These are phyloP conservation scores for Pasiphila rectangulata DNA, from an alignment of 2,888 invertebrate species.

Conservation along the genomic window DNA sequence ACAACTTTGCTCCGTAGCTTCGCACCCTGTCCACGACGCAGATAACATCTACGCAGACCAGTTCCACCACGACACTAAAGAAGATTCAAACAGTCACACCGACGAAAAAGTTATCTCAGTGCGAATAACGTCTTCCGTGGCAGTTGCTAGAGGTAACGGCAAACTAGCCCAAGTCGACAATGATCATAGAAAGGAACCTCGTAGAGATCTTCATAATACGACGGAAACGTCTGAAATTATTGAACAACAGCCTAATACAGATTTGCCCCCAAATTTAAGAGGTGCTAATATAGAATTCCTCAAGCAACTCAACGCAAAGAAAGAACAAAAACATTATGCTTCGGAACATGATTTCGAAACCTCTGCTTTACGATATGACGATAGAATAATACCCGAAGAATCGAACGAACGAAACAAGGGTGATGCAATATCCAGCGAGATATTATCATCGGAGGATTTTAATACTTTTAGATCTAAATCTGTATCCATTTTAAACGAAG, in stretches of 20 bases:
- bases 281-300: slow-evolving; percentile 77
- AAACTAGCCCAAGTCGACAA: slow-evolving; percentile 38
- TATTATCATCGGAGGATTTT: slow-evolving; percentile 23
- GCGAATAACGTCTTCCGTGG: slow-evolving; percentile 82
- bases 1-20: slow-evolving; percentile 51
- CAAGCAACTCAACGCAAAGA: slow-evolving; percentile 69
- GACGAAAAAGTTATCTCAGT: slow-evolving; percentile 77
- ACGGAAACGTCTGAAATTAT: slow-evolving; percentile 35
- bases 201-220: slow-evolving; percentile 9
- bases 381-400: slow-evolving; percentile 16
- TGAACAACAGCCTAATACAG: slow-evolving; percentile 43
- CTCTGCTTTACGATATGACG: slow-evolving; percentile 55
- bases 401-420: slow-evolving; percentile 13
- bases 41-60: slow-evolving; percentile 34
- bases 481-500: slow-evolving; percentile 27
- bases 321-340: slow-evolving; percentile 55
- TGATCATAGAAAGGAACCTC: slow-evolving; percentile 22
- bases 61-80: slow-evolving; percentile 39
- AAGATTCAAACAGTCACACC: slow-evolving; percentile 39
- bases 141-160: slow-evolving; percentile 72
- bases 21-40: slow-evolving; percentile 47
- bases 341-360: slow-evolving; percentile 68
- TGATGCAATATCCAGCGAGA: slow-evolving; percentile 20
- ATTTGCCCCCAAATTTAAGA: slow-evolving; percentile 60
- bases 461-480: slow-evolving; percentile 15